Percentiles rank a stretch among this genome's conserved stretches.
These are phyloP conservation scores for Neoarius graeffei DNA, from an alignment of 2,113 vertebrate genomes.

Conservation along the genomic window DNA sequence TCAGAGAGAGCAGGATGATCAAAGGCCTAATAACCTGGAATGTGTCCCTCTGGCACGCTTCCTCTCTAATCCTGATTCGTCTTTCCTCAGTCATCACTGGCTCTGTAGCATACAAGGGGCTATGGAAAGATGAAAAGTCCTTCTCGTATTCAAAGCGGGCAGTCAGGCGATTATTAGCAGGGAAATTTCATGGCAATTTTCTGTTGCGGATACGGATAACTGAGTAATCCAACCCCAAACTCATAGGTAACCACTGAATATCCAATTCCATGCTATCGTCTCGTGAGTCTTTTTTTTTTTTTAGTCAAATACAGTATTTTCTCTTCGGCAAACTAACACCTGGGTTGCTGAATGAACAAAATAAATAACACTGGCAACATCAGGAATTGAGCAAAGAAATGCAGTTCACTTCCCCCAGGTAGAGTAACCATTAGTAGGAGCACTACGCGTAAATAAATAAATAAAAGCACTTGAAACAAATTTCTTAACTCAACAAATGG, in stretches of 20 bases:
- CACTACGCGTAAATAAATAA: no score
- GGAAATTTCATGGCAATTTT: background rate
- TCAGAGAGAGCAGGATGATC: constrained; percentile 44
- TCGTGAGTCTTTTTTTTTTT: background rate
- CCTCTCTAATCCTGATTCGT: constrained; percentile 43
- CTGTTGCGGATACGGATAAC: background rate
- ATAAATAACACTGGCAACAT: background rate
- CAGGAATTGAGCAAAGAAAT: background rate
- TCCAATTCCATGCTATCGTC: background rate
- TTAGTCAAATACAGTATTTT: background rate
- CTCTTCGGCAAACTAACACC: background rate
- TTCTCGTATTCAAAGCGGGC: constrained; percentile 11
- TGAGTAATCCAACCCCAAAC: background rate
- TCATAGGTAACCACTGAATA: background rate
- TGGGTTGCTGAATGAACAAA: background rate
- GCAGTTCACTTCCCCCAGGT: background rate
- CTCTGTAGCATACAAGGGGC: background rate
- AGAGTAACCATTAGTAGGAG: background rate
- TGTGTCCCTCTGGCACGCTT: constrained; percentile 33
- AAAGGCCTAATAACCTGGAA: constrained; percentile 54
- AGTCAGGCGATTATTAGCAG: constrained; percentile 12
- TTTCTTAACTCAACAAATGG: background rate
- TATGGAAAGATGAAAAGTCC: constrained; percentile 21
- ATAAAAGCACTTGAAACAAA: no score
- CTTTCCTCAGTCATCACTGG: constrained; percentile 21